A percentile compares a stretch with the other conserved stretches of the same genome.
These are phyloP conservation scores for Rhyacophila brunnea DNA, from an alignment of 1,140 invertebrate genomes.

Conservation along the genomic window DNA sequence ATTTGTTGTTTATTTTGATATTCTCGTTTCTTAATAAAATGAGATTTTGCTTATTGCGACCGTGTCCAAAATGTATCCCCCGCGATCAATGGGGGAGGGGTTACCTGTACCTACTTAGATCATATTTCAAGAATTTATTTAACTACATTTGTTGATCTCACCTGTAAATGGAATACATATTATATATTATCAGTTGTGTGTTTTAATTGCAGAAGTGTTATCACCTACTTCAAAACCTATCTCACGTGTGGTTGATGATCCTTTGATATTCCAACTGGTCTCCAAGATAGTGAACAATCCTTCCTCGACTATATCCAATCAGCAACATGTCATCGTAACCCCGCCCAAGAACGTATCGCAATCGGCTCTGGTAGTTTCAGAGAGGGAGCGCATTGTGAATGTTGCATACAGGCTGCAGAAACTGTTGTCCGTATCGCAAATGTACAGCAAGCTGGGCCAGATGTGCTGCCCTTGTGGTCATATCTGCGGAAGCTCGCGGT, in stretches of 20 bases:
- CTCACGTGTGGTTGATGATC: slow-evolving; percentile 12
- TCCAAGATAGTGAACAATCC: slow-evolving; percentile 32
- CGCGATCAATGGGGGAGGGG: too few species aligned
- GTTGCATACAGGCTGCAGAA: slow-evolving; percentile 53
- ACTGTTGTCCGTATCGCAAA: slow-evolving; percentile 61
- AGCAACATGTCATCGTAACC: neutral
- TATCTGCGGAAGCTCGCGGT: slow-evolving; percentile 45
- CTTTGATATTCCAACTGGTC: slow-evolving; percentile 20
- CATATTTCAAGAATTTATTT: neutral
- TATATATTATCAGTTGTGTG: neutral
- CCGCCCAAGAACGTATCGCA: neutral
- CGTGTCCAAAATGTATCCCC: too few species aligned
- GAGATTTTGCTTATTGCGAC: too few species aligned
- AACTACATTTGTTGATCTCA: neutral
- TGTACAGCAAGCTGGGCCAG: slow-evolving; percentile 42
- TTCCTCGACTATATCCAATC: neutral
- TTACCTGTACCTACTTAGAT: too few species aligned
- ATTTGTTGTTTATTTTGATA: too few species aligned
- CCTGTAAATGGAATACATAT: neutral
- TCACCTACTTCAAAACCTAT: slow-evolving; percentile 25
- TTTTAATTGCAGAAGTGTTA: slow-evolving; percentile 10
- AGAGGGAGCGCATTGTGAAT: slow-evolving; percentile 23
- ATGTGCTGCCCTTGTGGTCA: slow-evolving; percentile 54
- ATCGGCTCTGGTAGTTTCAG: slow-evolving; percentile 3
- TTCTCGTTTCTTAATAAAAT: too few species aligned